Evolutionary conservation across 1,140 invertebrate species (phyloP).

Genomic region (Orchestia grillus): DNA sequence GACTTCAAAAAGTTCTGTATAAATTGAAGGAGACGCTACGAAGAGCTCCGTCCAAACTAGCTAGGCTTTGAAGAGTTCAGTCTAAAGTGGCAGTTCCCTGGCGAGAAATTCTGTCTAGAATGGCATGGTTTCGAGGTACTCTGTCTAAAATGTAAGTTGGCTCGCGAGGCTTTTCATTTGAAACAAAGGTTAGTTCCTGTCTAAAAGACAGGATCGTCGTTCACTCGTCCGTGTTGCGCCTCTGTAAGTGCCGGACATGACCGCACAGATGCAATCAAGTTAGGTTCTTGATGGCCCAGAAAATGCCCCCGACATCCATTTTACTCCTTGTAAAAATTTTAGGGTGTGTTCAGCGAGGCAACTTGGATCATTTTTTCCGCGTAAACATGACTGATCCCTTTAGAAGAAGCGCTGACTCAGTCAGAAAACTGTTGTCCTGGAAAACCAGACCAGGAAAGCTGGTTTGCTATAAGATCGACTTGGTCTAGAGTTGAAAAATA

Average conservation of each 20-base stretch:
- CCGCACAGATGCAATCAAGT: background rate
- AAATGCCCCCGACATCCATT: background rate
- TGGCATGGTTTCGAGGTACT: too few species aligned
- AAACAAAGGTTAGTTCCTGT: too few species aligned
- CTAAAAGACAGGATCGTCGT: background rate
- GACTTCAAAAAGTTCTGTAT: too few species aligned
- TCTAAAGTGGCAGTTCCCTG: too few species aligned
- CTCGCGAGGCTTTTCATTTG: too few species aligned
- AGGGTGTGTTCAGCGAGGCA: background rate
- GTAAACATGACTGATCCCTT: background rate
- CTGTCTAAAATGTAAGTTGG: too few species aligned
- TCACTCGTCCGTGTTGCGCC: background rate
- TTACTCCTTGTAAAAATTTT: background rate
- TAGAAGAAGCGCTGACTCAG: background rate
- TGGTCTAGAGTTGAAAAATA: too few species aligned
- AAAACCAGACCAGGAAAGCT: background rate
- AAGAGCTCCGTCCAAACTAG: too few species aligned
- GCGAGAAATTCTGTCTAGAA: too few species aligned
- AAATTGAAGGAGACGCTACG: too few species aligned
- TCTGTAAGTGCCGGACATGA: background rate
- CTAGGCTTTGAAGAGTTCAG: too few species aligned
- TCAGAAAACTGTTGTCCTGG: background rate
- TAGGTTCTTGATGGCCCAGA: background rate
- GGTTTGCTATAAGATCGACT: background rate
- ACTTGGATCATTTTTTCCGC: background rate